Evolutionary conservation across 2,113 vertebrate genomes (phyloP), one percentile per base, ranked within the genome.

Genomic region (Empidonax alnorum): DNA sequence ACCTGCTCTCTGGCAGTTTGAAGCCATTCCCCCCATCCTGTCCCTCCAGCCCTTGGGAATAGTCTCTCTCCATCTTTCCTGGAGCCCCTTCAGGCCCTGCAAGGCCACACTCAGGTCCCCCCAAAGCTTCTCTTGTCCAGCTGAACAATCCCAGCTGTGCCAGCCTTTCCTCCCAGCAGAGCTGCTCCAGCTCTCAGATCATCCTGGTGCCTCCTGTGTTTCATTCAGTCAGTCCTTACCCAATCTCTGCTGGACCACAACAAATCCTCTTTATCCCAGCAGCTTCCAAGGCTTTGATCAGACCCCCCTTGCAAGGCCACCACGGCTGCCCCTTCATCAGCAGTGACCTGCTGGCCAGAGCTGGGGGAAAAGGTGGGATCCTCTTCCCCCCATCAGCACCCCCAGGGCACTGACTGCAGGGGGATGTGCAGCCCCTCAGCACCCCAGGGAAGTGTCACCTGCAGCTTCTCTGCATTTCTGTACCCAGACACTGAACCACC

Each of bases 181-280:
- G 58, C 58, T 61, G 58, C 58, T 37, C 58, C 58, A 61, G 19
- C 20, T 24, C 58, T 61, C 10, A 11, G 59, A 14, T 16, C 35
- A 18, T 39, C 59, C 25, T 61, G 59, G 35, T 24, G 24, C 59
- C 59, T 39, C 59, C 35, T 27, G 16, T 18, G 59, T 37, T 37
- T 27, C 33, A 58, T n/a, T n/a, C 55, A 56, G 31, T 56, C 55
- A 56, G 31, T 23, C 58, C 96, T 93, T 92, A 53, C 75, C 52
- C 63, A 6, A 33, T 75, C 79, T 91, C 93, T 75, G 91, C 67
- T 72, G 75, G 96, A 93, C 93, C 50, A 11, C n/a, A 24, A 75
- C 90, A 96, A 97, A 97, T 97, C 94, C 90, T 93, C 81, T 97
- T 96, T 94, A 96, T 90, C 49, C 22, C 3, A 81, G 88, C 71